Evolutionary conservation across 1,140 invertebrate genomes (phyloP), one percentile per base, ranked within the genome.

Genomic region (Penaeus vannamei): DNA sequence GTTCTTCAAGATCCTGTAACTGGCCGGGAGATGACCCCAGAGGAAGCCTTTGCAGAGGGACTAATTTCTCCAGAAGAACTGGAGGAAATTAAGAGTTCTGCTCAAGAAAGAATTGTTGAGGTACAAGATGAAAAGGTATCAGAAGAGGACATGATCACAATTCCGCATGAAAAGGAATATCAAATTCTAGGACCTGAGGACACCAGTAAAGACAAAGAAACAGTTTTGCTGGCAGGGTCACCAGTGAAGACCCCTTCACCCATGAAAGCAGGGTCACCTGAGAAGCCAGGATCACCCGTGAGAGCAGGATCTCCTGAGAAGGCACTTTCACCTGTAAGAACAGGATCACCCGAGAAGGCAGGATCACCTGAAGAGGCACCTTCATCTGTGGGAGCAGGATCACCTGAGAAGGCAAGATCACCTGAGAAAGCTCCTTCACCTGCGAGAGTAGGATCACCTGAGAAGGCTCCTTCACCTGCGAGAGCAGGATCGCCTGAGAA

Each of bases 1-100:
- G 82, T 92, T 32, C 87, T 97, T 23, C 94, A 95, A 83, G 96
- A 98, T 94, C 96, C 97, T 14, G 94, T 94, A 87, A 97, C 96
- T 20, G 96, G 96, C 20, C 94, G 96, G 92, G 95, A 95, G 92
- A 93, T 97, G 62, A 95, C 96, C 1, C 94, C 96, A 91, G 95
- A 97, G 93, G 93, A 95, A 94, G 93, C 95, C 85, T 92, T 95
- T 32, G 92, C 94, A 79, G 93, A 93, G 92, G 95, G 94, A 46
- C 91, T 95, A 46, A 92, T 94, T 22, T 93, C 93, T 29, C 92
- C 92, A 36, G 91, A 93, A 89, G 92, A 93, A 88, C 86, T 93
- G 8, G 91, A 92, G 29, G 91, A 93, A 90, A 90, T 93, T 29
- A 90, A 83, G 42, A 85, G 79, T 32, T 80, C 84, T 22, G 88